Conservation (phyloP, 2,888 invertebrate genomes). For the Mechanitis mazaeus region DNA sequence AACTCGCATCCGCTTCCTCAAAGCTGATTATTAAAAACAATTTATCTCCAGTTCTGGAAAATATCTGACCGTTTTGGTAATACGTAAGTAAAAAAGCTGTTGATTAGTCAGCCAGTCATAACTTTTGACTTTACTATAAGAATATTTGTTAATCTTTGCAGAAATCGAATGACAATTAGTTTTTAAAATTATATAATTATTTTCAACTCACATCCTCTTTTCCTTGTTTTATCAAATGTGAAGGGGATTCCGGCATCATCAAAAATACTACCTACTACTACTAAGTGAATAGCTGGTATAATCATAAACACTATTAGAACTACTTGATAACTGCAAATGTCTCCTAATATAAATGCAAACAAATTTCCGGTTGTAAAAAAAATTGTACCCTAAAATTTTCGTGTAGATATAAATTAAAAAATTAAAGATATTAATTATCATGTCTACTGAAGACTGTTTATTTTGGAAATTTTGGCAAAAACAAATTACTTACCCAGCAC, state of each 20-base stretch:
- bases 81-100: no score
- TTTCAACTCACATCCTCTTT: slow-evolving; percentile 46
- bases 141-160: no score
- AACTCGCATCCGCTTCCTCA: not conserved
- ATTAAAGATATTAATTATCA: not conserved
- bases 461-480: not conserved
- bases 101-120: no score
- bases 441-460: not conserved
- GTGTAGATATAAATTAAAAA: not conserved
- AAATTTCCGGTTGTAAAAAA: slow-evolving; percentile 64
- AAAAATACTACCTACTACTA: slow-evolving; percentile 61
- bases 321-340: slow-evolving; percentile 59
- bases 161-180: no score
- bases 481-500: slow-evolving; percentile 59
- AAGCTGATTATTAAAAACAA: not conserved
- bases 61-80: no score
- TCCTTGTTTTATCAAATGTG: slow-evolving; percentile 61
- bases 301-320: slow-evolving; percentile 70
- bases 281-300: slow-evolving; percentile 65
- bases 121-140: no score
- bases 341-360: slow-evolving; percentile 70
- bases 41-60: no score
- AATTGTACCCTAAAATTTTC: not conserved
- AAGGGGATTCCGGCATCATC: slow-evolving; percentile 79
- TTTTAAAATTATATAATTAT: no score